A percentile compares a stretch with the other conserved stretches of the same genome.
These are phyloP conservation scores for Perizoma affinitatum DNA, from an alignment of 2,888 invertebrate species.

Conservation along the genomic window DNA sequence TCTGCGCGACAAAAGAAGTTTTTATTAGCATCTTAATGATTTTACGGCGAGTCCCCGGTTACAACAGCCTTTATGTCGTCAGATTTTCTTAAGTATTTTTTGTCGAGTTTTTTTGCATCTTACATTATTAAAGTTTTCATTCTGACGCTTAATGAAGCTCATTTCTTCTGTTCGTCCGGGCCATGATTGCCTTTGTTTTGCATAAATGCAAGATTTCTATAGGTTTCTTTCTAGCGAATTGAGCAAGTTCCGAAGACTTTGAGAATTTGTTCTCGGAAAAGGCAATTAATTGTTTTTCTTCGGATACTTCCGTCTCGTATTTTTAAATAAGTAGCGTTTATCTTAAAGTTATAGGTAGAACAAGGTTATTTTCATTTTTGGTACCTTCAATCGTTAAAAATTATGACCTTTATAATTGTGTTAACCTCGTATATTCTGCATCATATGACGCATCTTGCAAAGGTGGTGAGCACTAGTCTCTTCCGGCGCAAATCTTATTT, in stretches of 20 bases:
- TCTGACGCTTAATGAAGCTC: constrained; percentile 84
- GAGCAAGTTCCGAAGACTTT: constrained; percentile 71
- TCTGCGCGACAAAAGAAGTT: constrained; percentile 83
- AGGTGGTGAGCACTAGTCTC: constrained; percentile 30
- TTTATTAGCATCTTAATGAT: constrained; percentile 86
- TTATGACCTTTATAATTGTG: too few species aligned
- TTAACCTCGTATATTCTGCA: too few species aligned
- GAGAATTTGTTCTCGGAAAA: constrained; percentile 68
- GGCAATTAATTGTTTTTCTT: constrained; percentile 69
- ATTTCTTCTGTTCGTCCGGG: constrained; percentile 83
- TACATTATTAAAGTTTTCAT: constrained; percentile 85
- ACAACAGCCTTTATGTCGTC: constrained; percentile 85
- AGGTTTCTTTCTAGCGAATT: constrained; percentile 77
- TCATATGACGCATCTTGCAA: not conserved
- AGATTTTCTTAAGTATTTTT: constrained; percentile 85
- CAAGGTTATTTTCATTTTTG: too few species aligned
- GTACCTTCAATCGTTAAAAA: too few species aligned
- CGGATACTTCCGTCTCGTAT: constrained; percentile 40
- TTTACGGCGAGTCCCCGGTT: constrained; percentile 84
- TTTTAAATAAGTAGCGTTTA: constrained; percentile 16
- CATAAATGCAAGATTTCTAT: constrained; percentile 84
- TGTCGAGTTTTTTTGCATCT: constrained; percentile 83
- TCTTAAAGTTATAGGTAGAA: too few species aligned
- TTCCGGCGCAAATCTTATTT: constrained; percentile 57
- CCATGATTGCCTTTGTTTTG: constrained; percentile 84